These are phyloP conservation scores for Drosophila dunni DNA, from an alignment of 1,140 invertebrate species.

Conservation along the genomic window DNA sequence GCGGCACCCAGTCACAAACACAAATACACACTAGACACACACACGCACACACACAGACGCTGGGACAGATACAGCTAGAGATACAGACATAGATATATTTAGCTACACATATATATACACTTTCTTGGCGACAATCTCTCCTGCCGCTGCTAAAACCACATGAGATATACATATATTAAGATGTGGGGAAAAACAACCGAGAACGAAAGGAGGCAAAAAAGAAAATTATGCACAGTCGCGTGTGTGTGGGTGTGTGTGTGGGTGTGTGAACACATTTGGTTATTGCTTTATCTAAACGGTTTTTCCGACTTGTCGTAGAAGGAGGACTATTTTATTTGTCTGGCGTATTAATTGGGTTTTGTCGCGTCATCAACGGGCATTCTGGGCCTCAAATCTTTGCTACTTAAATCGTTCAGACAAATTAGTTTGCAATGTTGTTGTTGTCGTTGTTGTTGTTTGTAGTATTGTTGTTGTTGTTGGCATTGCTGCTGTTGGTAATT, in stretches of 20 bases:
- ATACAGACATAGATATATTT: slow-evolving; percentile 7
- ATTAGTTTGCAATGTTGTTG: slow-evolving; percentile 73
- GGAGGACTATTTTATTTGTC: slow-evolving; percentile 72
- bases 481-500: slow-evolving; percentile 41
- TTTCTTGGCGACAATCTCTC: slow-evolving; percentile 33
- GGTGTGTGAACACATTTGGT: slow-evolving; percentile 66
- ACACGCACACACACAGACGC: slow-evolving; percentile 16
- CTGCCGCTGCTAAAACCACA: slow-evolving; percentile 34
- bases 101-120: slow-evolving; percentile 1
- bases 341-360: slow-evolving; percentile 82
- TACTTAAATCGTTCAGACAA: slow-evolving; percentile 69
- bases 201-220: slow-evolving; percentile 36
- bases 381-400: slow-evolving; percentile 54
- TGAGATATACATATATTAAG: slow-evolving; percentile 62
- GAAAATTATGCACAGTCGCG: slow-evolving; percentile 70
- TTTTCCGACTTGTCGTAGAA: slow-evolving; percentile 36
- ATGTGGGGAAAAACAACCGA: slow-evolving; percentile 46
- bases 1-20: slow-evolving; percentile 46
- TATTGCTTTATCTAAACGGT: slow-evolving; percentile 82
- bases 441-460: slow-evolving; percentile 10
- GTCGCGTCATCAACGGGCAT: slow-evolving; percentile 71
- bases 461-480: slow-evolving; percentile 5
- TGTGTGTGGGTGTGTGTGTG: slow-evolving; percentile 38
- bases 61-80: slow-evolving; percentile 6
- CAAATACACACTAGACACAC: slow-evolving; percentile 28